phyloP scores from a whole-genome alignment of 2,797 vertebrate species.

The Cottoperca gobio region DNA sequence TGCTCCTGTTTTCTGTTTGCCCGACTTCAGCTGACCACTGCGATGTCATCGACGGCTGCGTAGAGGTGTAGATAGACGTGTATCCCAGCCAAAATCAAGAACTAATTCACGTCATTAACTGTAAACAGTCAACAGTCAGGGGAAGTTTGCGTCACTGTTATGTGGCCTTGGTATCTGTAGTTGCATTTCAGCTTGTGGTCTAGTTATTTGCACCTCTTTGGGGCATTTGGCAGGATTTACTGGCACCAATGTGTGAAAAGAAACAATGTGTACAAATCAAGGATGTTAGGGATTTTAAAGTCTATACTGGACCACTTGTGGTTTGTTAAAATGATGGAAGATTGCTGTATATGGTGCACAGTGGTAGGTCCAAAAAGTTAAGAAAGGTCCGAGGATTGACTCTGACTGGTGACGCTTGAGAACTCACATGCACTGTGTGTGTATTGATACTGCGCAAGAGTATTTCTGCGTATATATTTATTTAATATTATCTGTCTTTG shows the following conservation, averaged over 20 bases:
- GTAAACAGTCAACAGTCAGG: slow-evolving; percentile 20
- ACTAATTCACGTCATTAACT: slow-evolving; percentile 30
- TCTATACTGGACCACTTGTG: background rate
- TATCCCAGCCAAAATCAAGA: slow-evolving; percentile 29
- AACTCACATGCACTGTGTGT: background rate
- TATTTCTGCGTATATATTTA: too few species aligned
- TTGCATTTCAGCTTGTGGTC: background rate
- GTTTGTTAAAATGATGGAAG: background rate
- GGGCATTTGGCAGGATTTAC: background rate
- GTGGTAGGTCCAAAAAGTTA: background rate
- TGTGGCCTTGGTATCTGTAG: slow-evolving; percentile 12
- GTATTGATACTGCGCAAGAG: background rate
- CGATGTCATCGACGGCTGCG: background rate
- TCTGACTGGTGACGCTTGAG: background rate
- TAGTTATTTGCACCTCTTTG: background rate
- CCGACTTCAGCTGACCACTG: slow-evolving; percentile 14
- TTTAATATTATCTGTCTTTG: background rate
- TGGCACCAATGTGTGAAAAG: background rate
- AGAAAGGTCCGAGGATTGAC: background rate
- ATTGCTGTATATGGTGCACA: background rate
- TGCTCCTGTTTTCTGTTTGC: slow-evolving; percentile 47
- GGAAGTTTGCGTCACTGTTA: slow-evolving; percentile 34
- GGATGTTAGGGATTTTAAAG: background rate
- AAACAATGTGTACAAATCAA: background rate
- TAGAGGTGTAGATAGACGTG: slow-evolving; percentile 4